These are phyloP conservation scores for Thelaira solivaga DNA, from an alignment of 2,888 invertebrate genomes.

Conservation along the genomic window DNA sequence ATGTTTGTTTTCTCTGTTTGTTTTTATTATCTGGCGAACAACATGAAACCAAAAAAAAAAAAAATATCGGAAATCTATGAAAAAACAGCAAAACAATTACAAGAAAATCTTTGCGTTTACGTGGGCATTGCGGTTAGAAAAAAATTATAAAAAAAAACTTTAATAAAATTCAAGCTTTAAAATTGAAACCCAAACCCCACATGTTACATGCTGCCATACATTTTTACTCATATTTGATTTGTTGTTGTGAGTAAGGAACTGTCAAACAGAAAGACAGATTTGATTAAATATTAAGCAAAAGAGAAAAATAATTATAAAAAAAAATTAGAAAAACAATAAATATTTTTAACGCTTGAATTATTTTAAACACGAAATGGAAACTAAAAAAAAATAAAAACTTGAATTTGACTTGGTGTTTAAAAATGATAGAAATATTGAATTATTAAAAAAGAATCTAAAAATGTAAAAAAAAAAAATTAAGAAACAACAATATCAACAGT, in stretches of 20 bases:
- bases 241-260: conserved; percentile 29
- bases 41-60: conserved; percentile 15
- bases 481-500: too few species aligned
- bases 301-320: background rate
- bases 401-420: too few species aligned
- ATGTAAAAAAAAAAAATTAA: too few species aligned
- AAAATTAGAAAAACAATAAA: background rate
- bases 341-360: conserved; percentile 1
- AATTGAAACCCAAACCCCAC: too few species aligned
- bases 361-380: conserved; percentile 9
- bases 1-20: conserved; percentile 8
- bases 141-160: background rate
- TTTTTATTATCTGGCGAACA: conserved; percentile 19
- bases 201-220: too few species aligned
- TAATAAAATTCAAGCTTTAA: too few species aligned
- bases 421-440: too few species aligned
- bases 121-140: conserved; percentile 20
- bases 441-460: too few species aligned
- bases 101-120: background rate
- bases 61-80: background rate
- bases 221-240: conserved; percentile 2
- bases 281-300: background rate
- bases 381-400: too few species aligned
- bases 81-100: conserved; percentile 1
- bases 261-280: background rate